Evolutionary conservation across 2,888 invertebrate species (phyloP), one percentile per base, ranked within the genome.

Genomic region (Vesta saturnalis): DNA sequence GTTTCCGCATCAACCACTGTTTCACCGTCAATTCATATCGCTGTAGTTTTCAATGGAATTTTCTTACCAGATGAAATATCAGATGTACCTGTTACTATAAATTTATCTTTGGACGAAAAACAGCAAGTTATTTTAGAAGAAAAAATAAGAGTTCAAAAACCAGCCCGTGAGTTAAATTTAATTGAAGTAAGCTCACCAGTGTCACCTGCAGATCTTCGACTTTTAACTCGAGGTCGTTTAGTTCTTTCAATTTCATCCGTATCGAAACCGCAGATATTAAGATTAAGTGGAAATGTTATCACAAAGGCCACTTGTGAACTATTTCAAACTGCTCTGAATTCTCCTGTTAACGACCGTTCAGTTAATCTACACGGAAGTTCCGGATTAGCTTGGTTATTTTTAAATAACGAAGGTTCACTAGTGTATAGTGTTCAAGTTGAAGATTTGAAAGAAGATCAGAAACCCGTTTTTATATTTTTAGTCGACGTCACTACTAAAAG

Each of bases 1-100:
- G 91, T 96, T 0, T 93, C 94, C 0, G 93, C 92, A 0, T 92
- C 91, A 0, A 92, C 93, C 10, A 90, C 93, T 0, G 90, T 93
- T 1, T 90, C 93, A 0, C 94, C 95, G 0, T 93, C 93, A 35
- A 88, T 95, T 67, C 93, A 95, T 80, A 82, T 95, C 43, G 92
- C 93, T 0, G 83, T 95, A 1, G 88, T 94, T 0, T 94, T 94
- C 81, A 94, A 94, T 77, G 95, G 95, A 8, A 87, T 95, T 1
- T 94, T 95, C 74, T 85, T 88, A 0, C 85, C 88, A 0, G 86
- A 88, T 54, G 89, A 91, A 63, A 85, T 87, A 0, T 82, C 86
- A 22, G 90, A 94, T 75, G 91, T 91, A 1, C 88, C 91, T 0
- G 85, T 95, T 6, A 88, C 89, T 74, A 87, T 95, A 0, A 87